Base-by-base conservation (phyloP, 2,888 invertebrate species). In the Ashinkailepas kermadecensis region DNA sequence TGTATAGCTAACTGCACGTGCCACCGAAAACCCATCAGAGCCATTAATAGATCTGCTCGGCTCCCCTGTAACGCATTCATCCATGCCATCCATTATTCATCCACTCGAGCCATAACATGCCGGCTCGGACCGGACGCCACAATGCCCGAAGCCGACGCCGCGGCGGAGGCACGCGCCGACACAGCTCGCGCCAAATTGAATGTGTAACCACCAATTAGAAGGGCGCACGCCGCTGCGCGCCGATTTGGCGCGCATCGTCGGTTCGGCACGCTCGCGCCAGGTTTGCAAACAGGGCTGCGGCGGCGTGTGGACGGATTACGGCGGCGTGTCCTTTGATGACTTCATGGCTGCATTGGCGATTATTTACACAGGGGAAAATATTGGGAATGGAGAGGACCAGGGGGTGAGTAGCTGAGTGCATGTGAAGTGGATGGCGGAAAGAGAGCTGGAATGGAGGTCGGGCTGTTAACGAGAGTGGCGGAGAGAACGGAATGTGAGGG, bases 121-220 rank as follows among this genome's bases (percentile, higher is more conserved):
- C 70, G n/a, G 39, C 23, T 25, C 39, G 21, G 9, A 1, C 15
- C 59, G 59, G 59, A 11, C 12, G 59, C 13, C 39, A 70, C 70
- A 70, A 70, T 70, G 70, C 13, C 39, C 21, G 39, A 1, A 9
- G 23, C 10, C 65, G 21, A 23, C 21, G 21, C 23, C 65, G 23
- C 70, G 70, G 21, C 39, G 70, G 10, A 25, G 39, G 23, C 70
- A 70, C 70, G 70, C 39, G 70, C 70, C 70, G 70, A 15, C 70
- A 39, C 70, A 70, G 25, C 70, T 9, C 70, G 70, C 70, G 70
- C 70, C 70, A 70, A 70, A 70, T 70, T 70, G 70, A 70, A 70
- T 70, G 70, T 70, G 70, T 70, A 70, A 70, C 70, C 70, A 70
- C 70, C 70, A 70, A 70, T 70, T 70, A 70, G 70, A 70, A 7